Base-by-base conservation (phyloP, 2,888 invertebrate genomes). In the Oscheius sp. region DNA sequence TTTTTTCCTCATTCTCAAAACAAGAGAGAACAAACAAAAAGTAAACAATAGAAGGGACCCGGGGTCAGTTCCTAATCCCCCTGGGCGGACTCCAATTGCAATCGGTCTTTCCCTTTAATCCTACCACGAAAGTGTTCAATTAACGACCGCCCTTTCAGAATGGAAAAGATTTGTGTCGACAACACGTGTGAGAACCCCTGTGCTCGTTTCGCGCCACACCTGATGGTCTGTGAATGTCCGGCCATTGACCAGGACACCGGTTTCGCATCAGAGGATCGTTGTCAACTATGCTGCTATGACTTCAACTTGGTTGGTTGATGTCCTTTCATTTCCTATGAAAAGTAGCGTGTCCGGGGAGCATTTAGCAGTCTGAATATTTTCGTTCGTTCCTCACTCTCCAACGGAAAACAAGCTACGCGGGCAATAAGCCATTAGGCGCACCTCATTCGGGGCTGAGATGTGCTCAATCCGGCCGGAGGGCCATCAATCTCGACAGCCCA, bases 221-320 rank as follows among this genome's bases (percentile, higher is more conserved):
- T 85, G 20, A 85, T 85, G 85, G 83, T 85, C n/a, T 86, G 86
- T 71, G 86, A 86, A 47, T 86, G 86, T 64, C 72, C 84, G 2
- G 71, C 82, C 32, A 85, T 86, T 47, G 85, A 85, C 67, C 85
- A 81, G 49, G 84, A 86, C 70, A 85, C 85, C 5, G 85, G 85
- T 2, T 85, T 82, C 67, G 86, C 83, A 20, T 80, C 81, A 14
- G 86, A 86, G 41, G 84, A 86, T 63, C 71, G 86, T 22, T 86
- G 86, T 67, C 85, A 86, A 57, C 71, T 86, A 38, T 86, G 86
- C 70, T 86, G 86, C 67, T 85, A 82, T 68, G 85, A 86, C 70
- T 85, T 81, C 64, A 81, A 82, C 47, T 67, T 80, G 72, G 84
- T 85, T 32, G 50, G 79, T 73, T 59, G 2, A 14, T 41, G 14